These are phyloP conservation scores for Phalangium opilio DNA, from an alignment of 2,888 invertebrate species.

Conservation along the genomic window DNA sequence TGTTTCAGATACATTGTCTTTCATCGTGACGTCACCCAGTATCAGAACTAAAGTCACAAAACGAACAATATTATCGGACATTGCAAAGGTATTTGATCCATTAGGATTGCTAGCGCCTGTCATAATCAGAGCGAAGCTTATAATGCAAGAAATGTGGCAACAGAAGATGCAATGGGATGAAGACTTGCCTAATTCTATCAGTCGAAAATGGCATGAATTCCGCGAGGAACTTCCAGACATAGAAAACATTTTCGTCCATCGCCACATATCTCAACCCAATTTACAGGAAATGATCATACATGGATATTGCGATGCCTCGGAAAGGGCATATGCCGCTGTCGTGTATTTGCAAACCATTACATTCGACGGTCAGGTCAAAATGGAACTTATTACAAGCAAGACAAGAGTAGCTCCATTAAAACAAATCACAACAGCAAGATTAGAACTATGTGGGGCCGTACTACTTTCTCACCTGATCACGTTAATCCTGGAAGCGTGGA, in stretches of 20 bases:
- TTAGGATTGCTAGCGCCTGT: conserved; percentile 15
- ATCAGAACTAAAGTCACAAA: too few species aligned
- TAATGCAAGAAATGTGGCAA: conserved; percentile 23
- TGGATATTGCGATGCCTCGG: conserved; percentile 21
- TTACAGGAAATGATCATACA: background rate
- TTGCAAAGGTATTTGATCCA: too few species aligned
- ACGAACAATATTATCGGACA: too few species aligned
- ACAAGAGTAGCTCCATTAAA: conserved; percentile 20
- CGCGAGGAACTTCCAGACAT: background rate
- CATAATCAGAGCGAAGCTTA: conserved; percentile 15
- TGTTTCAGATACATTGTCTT: too few species aligned
- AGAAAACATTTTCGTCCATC: too few species aligned
- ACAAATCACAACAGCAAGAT: conserved; percentile 16
- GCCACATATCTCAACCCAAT: too few species aligned
- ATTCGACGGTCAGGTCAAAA: background rate
- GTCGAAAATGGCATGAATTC: background rate
- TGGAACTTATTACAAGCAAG: conserved; percentile 5
- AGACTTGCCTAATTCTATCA: conserved; percentile 7
- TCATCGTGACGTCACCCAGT: too few species aligned
- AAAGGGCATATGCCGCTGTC: conserved; percentile 17
- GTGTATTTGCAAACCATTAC: conserved; percentile 16
- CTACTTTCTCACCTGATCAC: conserved; percentile 1
- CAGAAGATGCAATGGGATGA: conserved; percentile 21
- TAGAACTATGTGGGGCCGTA: conserved; percentile 19
- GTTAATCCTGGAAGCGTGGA: conserved; percentile 1